These are phyloP conservation scores for Streptopelia turtur DNA, from an alignment of 2,797 vertebrate genomes.

Conservation along the genomic window DNA sequence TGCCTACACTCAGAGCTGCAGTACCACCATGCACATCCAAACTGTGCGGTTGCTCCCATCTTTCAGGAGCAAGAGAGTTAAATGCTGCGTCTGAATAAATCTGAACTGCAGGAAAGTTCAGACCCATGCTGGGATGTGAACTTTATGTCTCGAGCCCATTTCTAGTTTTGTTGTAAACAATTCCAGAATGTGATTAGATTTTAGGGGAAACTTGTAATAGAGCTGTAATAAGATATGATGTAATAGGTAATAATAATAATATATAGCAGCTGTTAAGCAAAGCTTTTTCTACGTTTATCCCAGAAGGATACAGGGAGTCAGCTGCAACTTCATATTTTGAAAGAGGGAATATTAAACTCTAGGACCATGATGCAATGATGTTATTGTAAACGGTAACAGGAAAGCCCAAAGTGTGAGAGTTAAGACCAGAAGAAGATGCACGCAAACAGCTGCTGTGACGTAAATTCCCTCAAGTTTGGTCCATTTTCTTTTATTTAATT, in stretches of 20 bases:
- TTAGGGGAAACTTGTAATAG: slow-evolving; percentile 69
- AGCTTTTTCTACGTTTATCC: slow-evolving; percentile 58
- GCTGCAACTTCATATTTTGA: slow-evolving; percentile 69
- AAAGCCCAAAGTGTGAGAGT: slow-evolving; percentile 53
- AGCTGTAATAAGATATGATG: slow-evolving; percentile 74
- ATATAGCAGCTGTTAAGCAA: slow-evolving; percentile 73
- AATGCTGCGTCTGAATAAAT: background rate
- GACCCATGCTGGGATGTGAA: slow-evolving; percentile 65
- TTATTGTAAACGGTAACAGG: slow-evolving; percentile 38
- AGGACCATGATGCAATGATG: slow-evolving; percentile 37
- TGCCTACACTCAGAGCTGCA: fast-evolving
- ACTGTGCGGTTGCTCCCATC: background rate
- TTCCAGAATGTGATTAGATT: slow-evolving; percentile 73
- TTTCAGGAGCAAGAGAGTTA: slow-evolving; percentile 56
- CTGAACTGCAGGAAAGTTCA: slow-evolving; percentile 56
- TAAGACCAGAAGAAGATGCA: slow-evolving; percentile 61
- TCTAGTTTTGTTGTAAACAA: slow-evolving; percentile 63
- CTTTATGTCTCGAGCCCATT: slow-evolving; percentile 33
- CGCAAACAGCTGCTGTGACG: slow-evolving; percentile 19
- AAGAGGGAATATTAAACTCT: slow-evolving; percentile 68
- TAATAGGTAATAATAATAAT: slow-evolving; percentile 75
- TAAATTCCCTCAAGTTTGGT: slow-evolving; percentile 42
- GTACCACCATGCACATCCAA: background rate
- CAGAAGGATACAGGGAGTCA: slow-evolving; percentile 69
- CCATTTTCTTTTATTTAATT: slow-evolving; percentile 19